Evolutionary conservation across 2,113 vertebrate genomes (phyloP).

Genomic region (Ramphastos sulfuratus): DNA sequence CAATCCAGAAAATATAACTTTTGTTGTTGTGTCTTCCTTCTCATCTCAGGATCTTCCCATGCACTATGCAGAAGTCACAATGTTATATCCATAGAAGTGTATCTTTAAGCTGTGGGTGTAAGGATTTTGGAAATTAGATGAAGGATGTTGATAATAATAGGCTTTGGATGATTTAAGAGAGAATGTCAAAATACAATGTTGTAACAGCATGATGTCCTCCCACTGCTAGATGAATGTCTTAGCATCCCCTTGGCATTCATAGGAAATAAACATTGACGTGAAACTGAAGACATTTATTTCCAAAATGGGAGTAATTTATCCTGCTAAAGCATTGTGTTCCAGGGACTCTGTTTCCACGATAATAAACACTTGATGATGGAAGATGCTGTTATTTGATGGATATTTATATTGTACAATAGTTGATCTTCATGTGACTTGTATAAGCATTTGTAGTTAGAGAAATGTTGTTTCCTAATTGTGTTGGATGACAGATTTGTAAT

Average conservation of each 20-base stretch:
- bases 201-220: neutral
- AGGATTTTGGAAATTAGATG: neutral
- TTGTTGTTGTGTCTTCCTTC: too few relatives aligned
- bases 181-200: neutral
- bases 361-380: neutral
- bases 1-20: neutral
- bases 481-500: neutral
- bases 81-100: neutral
- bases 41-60: neutral
- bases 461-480: neutral
- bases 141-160: neutral
- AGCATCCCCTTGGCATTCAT: neutral
- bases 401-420: neutral
- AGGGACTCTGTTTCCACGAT: neutral
- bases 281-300: slow-evolving; percentile 17
- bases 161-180: slow-evolving; percentile 19
- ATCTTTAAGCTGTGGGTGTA: neutral
- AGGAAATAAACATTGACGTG: slow-evolving; percentile 12
- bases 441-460: neutral
- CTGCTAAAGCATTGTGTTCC: slow-evolving; percentile 1
- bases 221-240: neutral
- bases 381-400: neutral
- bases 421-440: neutral
- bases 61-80: neutral
- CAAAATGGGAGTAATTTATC: slow-evolving; percentile 23